These are phyloP conservation scores for Biston betularia DNA, from an alignment of 2,888 invertebrate genomes.

Conservation along the genomic window DNA sequence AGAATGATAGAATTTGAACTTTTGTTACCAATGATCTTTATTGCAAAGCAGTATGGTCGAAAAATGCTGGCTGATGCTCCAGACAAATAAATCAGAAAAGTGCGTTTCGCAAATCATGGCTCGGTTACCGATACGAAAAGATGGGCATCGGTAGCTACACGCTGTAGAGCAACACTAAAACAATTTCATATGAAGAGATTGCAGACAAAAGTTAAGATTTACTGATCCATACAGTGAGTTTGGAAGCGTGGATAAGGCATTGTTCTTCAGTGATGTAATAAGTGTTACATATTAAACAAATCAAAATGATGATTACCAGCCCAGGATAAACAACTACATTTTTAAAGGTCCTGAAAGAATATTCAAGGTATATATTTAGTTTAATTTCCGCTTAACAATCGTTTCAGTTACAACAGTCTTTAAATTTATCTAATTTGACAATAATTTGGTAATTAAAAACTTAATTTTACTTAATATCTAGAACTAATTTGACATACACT, in stretches of 20 bases:
- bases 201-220: conserved; percentile 78
- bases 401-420: no score
- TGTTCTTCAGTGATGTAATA: neutral
- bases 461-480: no score
- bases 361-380: no score
- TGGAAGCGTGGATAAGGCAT: conserved; percentile 26
- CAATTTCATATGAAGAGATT: conserved; percentile 74
- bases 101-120: conserved; percentile 73
- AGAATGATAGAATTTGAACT: conserved; percentile 7
- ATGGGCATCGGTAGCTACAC: conserved; percentile 70
- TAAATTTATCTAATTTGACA: no score
- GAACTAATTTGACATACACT: no score
- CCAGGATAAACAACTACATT: no score
- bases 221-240: conserved; percentile 59
- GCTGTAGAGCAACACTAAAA: conserved; percentile 66
- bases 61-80: conserved; percentile 27
- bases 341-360: no score
- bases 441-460: no score
- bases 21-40: conserved; percentile 18
- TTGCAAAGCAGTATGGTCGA: conserved; percentile 27
- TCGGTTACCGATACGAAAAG: conserved; percentile 57
- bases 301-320: neutral
- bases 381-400: no score
- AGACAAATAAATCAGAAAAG: conserved; percentile 77
- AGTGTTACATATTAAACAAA: neutral